phyloP scores from a whole-genome alignment of 2,888 invertebrate species.

The Coelopa pilipes region DNA sequence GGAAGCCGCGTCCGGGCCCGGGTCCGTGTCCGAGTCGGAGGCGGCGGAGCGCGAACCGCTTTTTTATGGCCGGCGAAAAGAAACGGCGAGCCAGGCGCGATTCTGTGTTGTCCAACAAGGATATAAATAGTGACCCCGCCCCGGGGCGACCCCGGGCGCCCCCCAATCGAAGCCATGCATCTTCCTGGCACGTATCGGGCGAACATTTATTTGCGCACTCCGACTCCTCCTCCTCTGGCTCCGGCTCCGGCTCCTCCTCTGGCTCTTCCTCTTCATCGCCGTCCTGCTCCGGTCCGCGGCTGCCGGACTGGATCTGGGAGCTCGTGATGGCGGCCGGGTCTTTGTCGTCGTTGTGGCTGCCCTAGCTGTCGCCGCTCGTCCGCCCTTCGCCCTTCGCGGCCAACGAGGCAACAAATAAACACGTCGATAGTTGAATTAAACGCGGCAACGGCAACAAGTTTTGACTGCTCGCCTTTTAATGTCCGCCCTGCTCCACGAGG shows the following conservation, averaged over 20 bases:
- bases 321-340: too few species aligned
- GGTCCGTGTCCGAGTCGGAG: background rate
- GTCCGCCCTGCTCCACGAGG: too few species aligned
- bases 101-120: background rate
- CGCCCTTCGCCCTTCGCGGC: too few species aligned
- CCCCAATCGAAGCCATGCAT: conserved; percentile 15
- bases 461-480: too few species aligned
- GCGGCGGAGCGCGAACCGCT: background rate
- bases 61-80: background rate
- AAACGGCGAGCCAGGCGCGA: background rate
- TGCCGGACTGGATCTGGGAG: too few species aligned
- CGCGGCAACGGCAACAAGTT: background rate
- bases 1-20: background rate
- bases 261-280: too few species aligned
- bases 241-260: background rate
- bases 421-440: too few species aligned
- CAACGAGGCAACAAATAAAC: too few species aligned
- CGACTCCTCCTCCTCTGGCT: background rate
- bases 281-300: too few species aligned
- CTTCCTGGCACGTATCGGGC: conserved; percentile 23
- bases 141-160: background rate
- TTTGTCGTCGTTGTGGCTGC: too few species aligned
- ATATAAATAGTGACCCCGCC: background rate
- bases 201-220: conserved; percentile 20
- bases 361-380: too few species aligned